Percentiles rank a stretch among this genome's conserved stretches.
Evolutionary conservation across 2,113 vertebrate species (phyloP).

Genomic region (Dicrurus megarhynchus): DNA sequence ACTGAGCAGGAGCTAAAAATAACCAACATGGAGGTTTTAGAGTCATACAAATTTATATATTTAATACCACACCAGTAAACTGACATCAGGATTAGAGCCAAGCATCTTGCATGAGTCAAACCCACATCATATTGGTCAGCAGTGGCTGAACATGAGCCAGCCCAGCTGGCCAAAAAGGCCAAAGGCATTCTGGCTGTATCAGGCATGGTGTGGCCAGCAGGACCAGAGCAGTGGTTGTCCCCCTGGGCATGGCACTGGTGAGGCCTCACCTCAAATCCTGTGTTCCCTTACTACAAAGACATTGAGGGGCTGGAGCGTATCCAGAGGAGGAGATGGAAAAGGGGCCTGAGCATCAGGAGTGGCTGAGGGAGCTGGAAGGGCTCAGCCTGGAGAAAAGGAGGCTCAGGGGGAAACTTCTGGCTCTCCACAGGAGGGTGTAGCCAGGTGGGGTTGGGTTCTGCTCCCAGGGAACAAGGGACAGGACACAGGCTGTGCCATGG

Average conservation of each 20-base stretch:
- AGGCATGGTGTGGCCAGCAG: not conserved
- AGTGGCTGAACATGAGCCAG: not conserved
- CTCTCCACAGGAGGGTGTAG: not conserved
- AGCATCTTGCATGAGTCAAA: not conserved
- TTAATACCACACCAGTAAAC: not conserved
- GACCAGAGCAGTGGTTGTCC: not conserved
- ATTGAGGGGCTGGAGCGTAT: rapidly evolving
- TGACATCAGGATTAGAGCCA: not conserved
- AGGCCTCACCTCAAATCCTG: not conserved
- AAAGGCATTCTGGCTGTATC: not conserved
- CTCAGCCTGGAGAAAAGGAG: not conserved
- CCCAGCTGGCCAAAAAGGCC: not conserved
- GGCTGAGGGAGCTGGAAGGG: not conserved
- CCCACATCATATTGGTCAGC: not conserved
- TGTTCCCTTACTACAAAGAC: not conserved
- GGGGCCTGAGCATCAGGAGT: not conserved
- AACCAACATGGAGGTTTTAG: not conserved
- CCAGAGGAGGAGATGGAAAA: not conserved
- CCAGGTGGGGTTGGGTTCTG: rapidly evolving
- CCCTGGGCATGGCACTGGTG: not conserved
- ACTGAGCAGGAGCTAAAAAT: not conserved
- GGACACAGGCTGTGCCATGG: not conserved
- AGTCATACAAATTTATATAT: not conserved
- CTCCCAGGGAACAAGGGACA: not conserved
- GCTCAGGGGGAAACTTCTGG: not conserved